A percentile compares a stretch with the other conserved stretches of the same genome.
phyloP scores from a whole-genome alignment of 92 coral and sea anemone species.

The Porites rus region DNA sequence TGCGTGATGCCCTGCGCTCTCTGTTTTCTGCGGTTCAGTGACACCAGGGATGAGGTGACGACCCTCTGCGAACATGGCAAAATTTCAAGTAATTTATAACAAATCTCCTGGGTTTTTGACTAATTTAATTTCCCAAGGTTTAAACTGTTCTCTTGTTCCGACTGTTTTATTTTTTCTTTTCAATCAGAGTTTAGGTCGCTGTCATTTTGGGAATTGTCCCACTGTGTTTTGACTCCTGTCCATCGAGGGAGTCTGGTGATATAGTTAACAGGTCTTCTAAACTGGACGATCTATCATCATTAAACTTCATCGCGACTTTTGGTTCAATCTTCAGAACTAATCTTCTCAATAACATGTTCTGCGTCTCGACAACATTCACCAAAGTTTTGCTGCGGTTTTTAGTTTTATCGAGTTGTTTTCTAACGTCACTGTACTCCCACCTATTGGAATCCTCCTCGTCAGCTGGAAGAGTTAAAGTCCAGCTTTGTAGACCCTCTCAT shows the following conservation, averaged over 20 bases:
- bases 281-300: conserved; percentile 3
- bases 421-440: conserved; percentile 48
- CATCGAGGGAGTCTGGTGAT: conserved; percentile 24
- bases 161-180: no score
- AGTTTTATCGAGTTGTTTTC: conserved; percentile 69
- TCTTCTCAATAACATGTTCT: conserved; percentile 61
- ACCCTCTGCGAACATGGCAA: no score
- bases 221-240: conserved; percentile 1
- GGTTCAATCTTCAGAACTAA: conserved; percentile 82
- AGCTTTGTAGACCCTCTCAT: not conserved
- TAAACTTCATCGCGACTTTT: conserved; percentile 10
- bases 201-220: not conserved
- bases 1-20: no score
- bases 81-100: no score
- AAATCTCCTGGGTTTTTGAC: no score
- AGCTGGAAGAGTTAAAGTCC: conserved; percentile 23
- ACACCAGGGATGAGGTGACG: no score
- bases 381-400: conserved; percentile 78
- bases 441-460: conserved; percentile 14
- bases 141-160: no score
- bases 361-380: conserved; percentile 68
- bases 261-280: not conserved
- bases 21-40: no score
- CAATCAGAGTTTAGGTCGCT: no score
- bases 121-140: no score